Base-by-base conservation (phyloP, 2,888 invertebrate species). In the Celastrina argiolus region DNA sequence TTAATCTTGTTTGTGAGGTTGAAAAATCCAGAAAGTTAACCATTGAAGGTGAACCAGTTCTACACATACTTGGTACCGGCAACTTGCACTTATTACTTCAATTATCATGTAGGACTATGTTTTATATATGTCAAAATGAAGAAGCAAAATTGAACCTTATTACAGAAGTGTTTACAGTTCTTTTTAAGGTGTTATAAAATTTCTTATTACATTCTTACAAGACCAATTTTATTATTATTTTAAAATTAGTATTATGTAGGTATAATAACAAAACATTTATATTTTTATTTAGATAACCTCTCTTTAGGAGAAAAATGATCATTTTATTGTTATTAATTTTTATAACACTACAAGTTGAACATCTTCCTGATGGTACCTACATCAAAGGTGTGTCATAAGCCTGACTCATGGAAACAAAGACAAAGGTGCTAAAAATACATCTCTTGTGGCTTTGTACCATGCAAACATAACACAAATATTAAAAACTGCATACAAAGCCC, bases 1-100 rank as follows among this genome's bases (percentile, higher is more conserved):
- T 36, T 36, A n/a, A 45, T 45, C 45, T 45, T 51, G 22, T 51
- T 22, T 51, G 22, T 39, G 26, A 34, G 56, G 56, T 56, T 41
- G 28, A 65, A 58, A 56, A 56, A 58, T 41, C 34, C 65, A 65
- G 65, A 65, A 65, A 65, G 65, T 65, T 10, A 58, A 56, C 16
- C 12, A 8, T n/a, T 39, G 51, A 66, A 58, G 66, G 56, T 64
- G 64, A 63, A 42, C 12, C 59, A 45, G 66, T 64, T 68, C 42
- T 64, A 69, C 16, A 16, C 12, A 61, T 22, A 36, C 18, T 18
- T 6, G 36, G 36, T 36, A 6, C 18, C 18, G 2, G 18, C 61
- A 16, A 61, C 34, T 61, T 61, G 18, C 61, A 36, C 61, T 61
- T 61, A 39, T 36, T 39, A 34, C 18, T 61, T 39, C 61, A 61